Conservation (phyloP, 2,113 vertebrate genomes). For the Copsychus sechellarum region DNA sequence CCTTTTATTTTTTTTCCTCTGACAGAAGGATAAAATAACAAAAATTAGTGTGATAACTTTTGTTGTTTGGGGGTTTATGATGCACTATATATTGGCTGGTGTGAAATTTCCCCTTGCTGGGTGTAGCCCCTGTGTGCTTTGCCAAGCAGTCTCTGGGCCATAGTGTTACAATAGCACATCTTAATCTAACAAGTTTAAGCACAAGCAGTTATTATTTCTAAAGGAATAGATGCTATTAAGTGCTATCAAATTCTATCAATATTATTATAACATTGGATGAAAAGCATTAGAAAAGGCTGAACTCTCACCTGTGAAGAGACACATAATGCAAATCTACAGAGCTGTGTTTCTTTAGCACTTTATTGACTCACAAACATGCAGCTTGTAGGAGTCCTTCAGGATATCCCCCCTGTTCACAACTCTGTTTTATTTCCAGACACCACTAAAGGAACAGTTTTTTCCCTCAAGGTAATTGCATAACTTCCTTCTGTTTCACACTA, state of each 20-base stretch:
- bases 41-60: not conserved
- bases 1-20: not conserved
- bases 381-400: not conserved
- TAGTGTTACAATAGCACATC: not conserved
- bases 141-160: not conserved
- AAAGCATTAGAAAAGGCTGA: not conserved
- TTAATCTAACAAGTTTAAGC: not conserved
- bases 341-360: not conserved
- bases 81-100: not conserved
- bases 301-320: not conserved
- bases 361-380: not conserved
- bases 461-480: not conserved
- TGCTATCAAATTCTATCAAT: not conserved
- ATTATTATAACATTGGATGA: not conserved
- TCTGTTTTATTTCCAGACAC: constrained; percentile 3
- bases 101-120: not conserved
- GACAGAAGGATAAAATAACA: not conserved
- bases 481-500: constrained; percentile 12
- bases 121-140: not conserved
- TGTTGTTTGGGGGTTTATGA: not conserved
- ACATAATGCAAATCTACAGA: not conserved
- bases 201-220: not conserved
- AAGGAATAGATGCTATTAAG: not conserved
- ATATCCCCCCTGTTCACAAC: not conserved
- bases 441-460: not conserved